Evolutionary conservation across 2,888 invertebrate species (phyloP).

Genomic region (Macrophya alboannulata): DNA sequence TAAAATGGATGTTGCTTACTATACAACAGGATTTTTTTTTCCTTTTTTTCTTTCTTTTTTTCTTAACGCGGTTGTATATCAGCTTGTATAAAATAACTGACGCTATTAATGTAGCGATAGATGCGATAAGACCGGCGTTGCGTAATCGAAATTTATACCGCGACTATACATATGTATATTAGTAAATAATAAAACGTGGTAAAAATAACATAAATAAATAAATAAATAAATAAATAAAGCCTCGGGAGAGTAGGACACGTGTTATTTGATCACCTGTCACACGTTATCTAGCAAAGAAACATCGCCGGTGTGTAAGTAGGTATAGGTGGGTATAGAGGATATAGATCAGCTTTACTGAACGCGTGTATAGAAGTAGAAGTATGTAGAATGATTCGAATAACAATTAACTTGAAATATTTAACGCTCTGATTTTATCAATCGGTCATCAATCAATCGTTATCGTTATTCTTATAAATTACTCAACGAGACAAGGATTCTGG

Average conservation of each 20-base stretch:
- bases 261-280: conserved; percentile 48
- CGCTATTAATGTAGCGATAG: conserved; percentile 29
- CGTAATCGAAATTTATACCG: conserved; percentile 17
- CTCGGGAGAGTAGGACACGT: conserved; percentile 36
- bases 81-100: conserved; percentile 11
- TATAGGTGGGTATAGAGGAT: background rate
- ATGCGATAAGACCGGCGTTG: background rate
- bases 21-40: background rate
- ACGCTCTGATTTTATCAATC: conserved; percentile 53
- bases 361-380: background rate
- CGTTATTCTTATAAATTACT: conserved; percentile 12
- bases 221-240: background rate
- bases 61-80: conserved; percentile 12
- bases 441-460: conserved; percentile 39
- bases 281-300: conserved; percentile 33
- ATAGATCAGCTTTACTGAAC: background rate
- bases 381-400: conserved; percentile 26
- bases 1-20: background rate
- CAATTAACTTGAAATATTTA: conserved; percentile 48
- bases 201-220: background rate
- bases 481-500: background rate
- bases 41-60: background rate
- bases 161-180: background rate
- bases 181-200: conserved; percentile 19
- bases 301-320: background rate